These are phyloP conservation scores for Epicauta chinensis DNA, from an alignment of 1,140 invertebrate genomes.

Conservation along the genomic window DNA sequence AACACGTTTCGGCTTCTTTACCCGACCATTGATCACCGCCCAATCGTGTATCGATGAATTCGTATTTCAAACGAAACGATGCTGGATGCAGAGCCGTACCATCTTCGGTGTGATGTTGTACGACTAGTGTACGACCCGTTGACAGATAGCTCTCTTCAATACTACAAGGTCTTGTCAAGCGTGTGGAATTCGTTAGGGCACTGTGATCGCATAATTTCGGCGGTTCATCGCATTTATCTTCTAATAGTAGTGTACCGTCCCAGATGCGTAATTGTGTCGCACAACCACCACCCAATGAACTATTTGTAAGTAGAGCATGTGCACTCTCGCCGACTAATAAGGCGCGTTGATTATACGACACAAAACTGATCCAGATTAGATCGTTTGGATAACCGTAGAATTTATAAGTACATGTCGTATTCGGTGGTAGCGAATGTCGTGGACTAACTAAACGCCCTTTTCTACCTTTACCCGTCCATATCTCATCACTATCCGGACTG, in stretches of 20 bases:
- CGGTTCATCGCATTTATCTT: slow-evolving; percentile 63
- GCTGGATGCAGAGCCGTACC: slow-evolving; percentile 63
- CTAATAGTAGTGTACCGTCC: slow-evolving; percentile 47
- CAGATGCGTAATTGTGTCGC: slow-evolving; percentile 56
- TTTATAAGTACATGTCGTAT: slow-evolving; percentile 79
- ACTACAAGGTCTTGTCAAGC: slow-evolving; percentile 67
- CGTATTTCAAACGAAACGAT: slow-evolving; percentile 64
- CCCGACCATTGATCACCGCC: slow-evolving; percentile 62
- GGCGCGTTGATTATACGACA: slow-evolving; percentile 71
- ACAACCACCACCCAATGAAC: slow-evolving; percentile 43
- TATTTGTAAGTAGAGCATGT: slow-evolving; percentile 34
- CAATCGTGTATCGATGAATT: slow-evolving; percentile 76
- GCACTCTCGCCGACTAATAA: slow-evolving; percentile 46
- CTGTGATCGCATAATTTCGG: slow-evolving; percentile 77
- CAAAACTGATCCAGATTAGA: slow-evolving; percentile 80
- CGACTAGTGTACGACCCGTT: slow-evolving; percentile 48
- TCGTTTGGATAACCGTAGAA: slow-evolving; percentile 72
- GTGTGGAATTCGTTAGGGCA: slow-evolving; percentile 64
- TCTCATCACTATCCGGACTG: slow-evolving; percentile 48
- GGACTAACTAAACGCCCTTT: slow-evolving; percentile 67
- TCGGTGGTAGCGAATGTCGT: slow-evolving; percentile 74
- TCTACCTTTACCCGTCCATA: slow-evolving; percentile 46
- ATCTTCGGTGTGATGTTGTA: slow-evolving; percentile 49
- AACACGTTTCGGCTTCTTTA: slow-evolving; percentile 42
- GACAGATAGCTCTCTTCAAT: slow-evolving; percentile 74